These are phyloP conservation scores for Xenopus borealis DNA, from an alignment of 2,113 vertebrate genomes.

Conservation along the genomic window DNA sequence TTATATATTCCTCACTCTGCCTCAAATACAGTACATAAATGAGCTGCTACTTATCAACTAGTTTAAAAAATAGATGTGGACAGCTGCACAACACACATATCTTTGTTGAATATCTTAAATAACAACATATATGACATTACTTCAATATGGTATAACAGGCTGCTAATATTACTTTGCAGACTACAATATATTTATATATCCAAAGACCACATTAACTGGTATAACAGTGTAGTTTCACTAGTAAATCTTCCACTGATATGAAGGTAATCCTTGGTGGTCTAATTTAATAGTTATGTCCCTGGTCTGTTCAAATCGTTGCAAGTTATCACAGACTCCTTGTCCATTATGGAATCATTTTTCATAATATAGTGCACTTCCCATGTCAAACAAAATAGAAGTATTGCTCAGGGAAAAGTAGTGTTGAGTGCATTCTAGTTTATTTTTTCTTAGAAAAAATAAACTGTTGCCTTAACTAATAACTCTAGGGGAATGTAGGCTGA, in stretches of 20 bases:
- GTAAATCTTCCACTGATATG: slow-evolving; percentile 29
- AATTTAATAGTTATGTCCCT: slow-evolving; percentile 61
- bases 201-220: background rate
- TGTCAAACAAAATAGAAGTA: slow-evolving; percentile 85
- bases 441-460: slow-evolving; percentile 88
- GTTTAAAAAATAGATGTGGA: too few relatives aligned
- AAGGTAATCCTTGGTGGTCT: slow-evolving; percentile 70
- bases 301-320: slow-evolving; percentile 59
- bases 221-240: slow-evolving; percentile 2
- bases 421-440: slow-evolving; percentile 81
- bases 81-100: too few relatives aligned
- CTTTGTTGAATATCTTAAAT: too few relatives aligned
- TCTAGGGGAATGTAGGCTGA: slow-evolving; percentile 77
- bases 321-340: slow-evolving; percentile 66
- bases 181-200: background rate
- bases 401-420: slow-evolving; percentile 59
- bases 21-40: too few relatives aligned
- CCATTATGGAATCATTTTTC: slow-evolving; percentile 85
- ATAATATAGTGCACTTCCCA: slow-evolving; percentile 73
- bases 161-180: background rate
- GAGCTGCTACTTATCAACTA: too few relatives aligned
- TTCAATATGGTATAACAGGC: background rate
- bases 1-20: too few relatives aligned
- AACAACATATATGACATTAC: too few relatives aligned
- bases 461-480: slow-evolving; percentile 90